phyloP scores from a whole-genome alignment of 2,888 invertebrate genomes.

The Malacosoma neustria region DNA sequence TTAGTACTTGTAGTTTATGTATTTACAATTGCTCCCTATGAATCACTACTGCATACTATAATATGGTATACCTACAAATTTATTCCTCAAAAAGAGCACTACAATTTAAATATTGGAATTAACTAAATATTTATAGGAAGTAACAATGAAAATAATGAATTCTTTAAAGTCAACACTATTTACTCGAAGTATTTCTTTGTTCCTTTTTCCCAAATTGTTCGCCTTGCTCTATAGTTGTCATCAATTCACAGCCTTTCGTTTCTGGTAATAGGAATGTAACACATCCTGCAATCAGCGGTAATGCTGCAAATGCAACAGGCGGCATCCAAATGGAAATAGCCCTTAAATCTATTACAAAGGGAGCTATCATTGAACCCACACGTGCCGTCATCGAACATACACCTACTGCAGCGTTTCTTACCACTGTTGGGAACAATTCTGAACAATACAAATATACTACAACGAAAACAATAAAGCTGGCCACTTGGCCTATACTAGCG shows the following conservation, averaged over 20 bases:
- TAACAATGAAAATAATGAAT: no score
- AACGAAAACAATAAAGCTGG: slow-evolving; percentile 89
- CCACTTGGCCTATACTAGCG: slow-evolving; percentile 84
- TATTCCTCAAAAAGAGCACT: no score
- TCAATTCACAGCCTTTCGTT: slow-evolving; percentile 83
- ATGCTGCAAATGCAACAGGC: slow-evolving; percentile 80
- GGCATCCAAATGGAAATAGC: slow-evolving; percentile 75
- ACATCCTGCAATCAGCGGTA: slow-evolving; percentile 76
- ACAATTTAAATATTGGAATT: no score
- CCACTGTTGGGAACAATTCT: slow-evolving; percentile 91
- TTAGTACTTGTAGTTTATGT: no score
- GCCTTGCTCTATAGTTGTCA: slow-evolving; percentile 87
- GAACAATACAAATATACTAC: slow-evolving; percentile 90
- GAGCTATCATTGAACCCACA: slow-evolving; percentile 89
- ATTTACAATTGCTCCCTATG: no score
- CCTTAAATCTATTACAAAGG: slow-evolving; percentile 81
- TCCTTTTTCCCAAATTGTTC: slow-evolving; percentile 69
- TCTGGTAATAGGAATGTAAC: slow-evolving; percentile 81
- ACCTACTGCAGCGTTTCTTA: slow-evolving; percentile 90
- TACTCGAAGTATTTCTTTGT: not conserved
- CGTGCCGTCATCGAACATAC: slow-evolving; percentile 92
- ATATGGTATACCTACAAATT: no score
- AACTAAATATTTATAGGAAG: no score
- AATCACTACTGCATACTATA: no score
- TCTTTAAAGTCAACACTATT: no score